Base-by-base conservation (phyloP, 2,113 vertebrate genomes). In the Vulpes ferrilata region DNA sequence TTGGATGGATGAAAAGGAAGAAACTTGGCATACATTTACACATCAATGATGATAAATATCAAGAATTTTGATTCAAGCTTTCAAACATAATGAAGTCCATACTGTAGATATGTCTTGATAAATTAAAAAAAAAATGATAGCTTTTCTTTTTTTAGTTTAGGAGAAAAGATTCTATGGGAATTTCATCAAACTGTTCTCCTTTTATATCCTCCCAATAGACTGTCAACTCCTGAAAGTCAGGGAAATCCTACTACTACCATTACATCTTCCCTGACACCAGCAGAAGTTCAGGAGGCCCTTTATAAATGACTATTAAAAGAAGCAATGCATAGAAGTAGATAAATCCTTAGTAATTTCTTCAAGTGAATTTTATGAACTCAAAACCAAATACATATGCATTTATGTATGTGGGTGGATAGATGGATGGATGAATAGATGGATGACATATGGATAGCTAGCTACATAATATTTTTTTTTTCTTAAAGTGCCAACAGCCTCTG, bases 311-410 rank as follows among this genome's bases (percentile, higher is more conserved):
- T 71, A 32, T 20, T 64, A 32, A 93, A 17, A 78, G 20, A 88
- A 81, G 20, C 12, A 57, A 85, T 11, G 80, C 9, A 71, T 1
- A 30, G 32, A 88, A 51, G 43, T 43, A 93, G 19, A 51, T 11
- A 84, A 93, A 43, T 16, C 22, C 43, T 65, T 93, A 38, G 71
- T 35, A 76, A 93, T 88, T 81, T 93, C 51, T 78, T 93, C 51
- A 90, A 91, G 32, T 82, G 27, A 35, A 43, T 85, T 92, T 85
- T 48, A 90, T 88, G 8, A 95, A 79, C n/a, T 85, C 32, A 86
- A 53, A 90, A 81, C 35, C 20, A 55, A 65, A 53, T 64, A 67
- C 57, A 23, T n/a, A 5, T n/a, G 11, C n/a, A 48, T 35, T 12
- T 30, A 35, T 76, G 5, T 48, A 64, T n/a, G 3, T 22, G 48